These are phyloP conservation scores for Tamandua tetradactyla DNA, from an alignment of 2,797 vertebrate genomes.

Conservation along the genomic window DNA sequence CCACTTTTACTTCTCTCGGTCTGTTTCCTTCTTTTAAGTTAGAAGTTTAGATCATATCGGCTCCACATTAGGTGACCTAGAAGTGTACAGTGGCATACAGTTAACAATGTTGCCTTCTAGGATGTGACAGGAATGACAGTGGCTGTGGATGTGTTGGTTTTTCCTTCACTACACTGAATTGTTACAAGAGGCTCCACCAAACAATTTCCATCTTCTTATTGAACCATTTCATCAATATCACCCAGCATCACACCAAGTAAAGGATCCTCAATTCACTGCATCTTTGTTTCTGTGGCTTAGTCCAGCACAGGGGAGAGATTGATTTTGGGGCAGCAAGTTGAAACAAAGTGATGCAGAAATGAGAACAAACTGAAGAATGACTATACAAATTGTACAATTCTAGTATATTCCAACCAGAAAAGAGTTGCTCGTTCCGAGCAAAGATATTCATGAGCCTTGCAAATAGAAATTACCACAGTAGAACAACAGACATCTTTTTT, in stretches of 20 bases:
- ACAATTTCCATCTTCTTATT: neutral
- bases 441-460: conserved; percentile 12
- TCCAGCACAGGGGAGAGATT: neutral
- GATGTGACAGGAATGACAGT: neutral
- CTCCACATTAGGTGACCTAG: neutral
- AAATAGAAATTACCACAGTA: neutral
- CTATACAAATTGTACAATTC: rapidly evolving
- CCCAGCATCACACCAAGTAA: neutral
- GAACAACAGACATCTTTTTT: neutral
- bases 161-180: neutral
- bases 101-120: neutral
- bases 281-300: neutral
- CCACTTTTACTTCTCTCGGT: neutral
- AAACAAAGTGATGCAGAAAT: neutral
- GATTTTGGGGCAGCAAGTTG: rapidly evolving
- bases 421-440: neutral
- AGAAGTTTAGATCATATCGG: neutral
- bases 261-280: neutral
- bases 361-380: neutral
- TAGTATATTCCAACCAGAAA: neutral
- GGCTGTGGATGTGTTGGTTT: neutral
- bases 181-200: neutral
- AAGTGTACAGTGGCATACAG: neutral
- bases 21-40: neutral
- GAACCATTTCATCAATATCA: neutral